Base-by-base conservation (phyloP, 2,888 invertebrate species). In the Sepioteuthis lessoniana region DNA sequence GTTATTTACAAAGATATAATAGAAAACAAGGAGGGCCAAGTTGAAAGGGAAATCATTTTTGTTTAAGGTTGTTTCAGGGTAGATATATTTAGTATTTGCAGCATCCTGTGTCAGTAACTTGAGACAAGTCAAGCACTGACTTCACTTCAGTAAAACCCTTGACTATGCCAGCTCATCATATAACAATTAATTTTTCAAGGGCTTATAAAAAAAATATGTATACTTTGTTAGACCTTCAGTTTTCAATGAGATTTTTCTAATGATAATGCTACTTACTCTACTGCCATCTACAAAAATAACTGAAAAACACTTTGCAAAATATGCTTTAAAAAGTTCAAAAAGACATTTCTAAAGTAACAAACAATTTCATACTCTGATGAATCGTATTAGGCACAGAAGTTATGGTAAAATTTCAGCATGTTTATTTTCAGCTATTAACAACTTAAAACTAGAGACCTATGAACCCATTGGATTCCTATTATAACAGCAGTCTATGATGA, bases 21-120 rank as follows among this genome's bases (percentile, higher is more conserved):
- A 92, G 92, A 92, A 92, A 92, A 92, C n/a, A 92, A 92, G 92
- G 47, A 92, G 47, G n/a, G n/a, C 31, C 47, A 92, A 92, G 47
- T 92, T 92, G 92, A 92, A 92, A 92, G 92, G 92, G 92, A 92
- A 92, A 92, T 92, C 42, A 92, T 92, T 92, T 92, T 92, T 42
- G 46, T 47, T 47, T 92, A 47, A 47, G 92, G 92, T 92, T 47
- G 47, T 47, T 92, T 47, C 92, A 92, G 92, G n/a, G 92, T 92
- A 47, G 42, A 92, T 92, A 92, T 92, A 92, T 92, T 92, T 92
- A 92, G 92, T 92, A 16, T 42, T 46, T 46, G 19, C 47, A 47
- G 92, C 42, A 92, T 92, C 92, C 92, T 92, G 92, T 92, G 92
- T 31, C 42, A 47, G 92, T 47, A 92, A 92, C 35, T 47, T 47